Percentiles rank a stretch among this genome's conserved stretches.
phyloP scores from a whole-genome alignment of 1,140 invertebrate species.

The Holcopasites calliopsidis region DNA sequence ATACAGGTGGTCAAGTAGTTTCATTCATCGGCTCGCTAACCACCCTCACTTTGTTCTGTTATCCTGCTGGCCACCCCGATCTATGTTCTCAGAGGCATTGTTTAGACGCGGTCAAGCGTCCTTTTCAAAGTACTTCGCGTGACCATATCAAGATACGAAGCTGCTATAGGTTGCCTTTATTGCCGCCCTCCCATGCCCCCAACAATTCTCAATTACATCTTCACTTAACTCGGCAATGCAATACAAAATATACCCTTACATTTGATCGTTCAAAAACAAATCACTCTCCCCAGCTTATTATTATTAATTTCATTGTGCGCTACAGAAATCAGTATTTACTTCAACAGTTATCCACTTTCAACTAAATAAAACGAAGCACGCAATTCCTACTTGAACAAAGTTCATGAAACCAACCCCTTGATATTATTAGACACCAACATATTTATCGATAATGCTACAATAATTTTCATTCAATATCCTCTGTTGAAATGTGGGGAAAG shows the following conservation, averaged over 20 bases:
- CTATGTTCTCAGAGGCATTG: constrained; percentile 71
- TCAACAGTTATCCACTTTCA: too few relatives aligned
- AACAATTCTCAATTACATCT: not conserved
- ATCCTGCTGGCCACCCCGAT: constrained; percentile 65
- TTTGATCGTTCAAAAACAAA: too few relatives aligned
- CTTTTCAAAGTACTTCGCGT: not conserved
- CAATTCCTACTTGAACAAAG: not conserved
- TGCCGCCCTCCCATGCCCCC: too few relatives aligned
- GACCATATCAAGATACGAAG: not conserved
- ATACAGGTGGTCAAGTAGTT: constrained; percentile 11
- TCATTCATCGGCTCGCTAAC: not conserved
- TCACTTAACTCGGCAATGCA: not conserved
- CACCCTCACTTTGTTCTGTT: constrained; percentile 53
- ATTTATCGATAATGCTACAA: too few relatives aligned
- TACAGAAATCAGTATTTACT: too few relatives aligned
- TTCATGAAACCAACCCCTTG: not conserved
- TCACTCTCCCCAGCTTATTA: not conserved
- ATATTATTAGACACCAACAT: too few relatives aligned
- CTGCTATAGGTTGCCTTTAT: not conserved
- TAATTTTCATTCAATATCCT: not conserved
- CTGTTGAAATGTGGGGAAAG: too few relatives aligned
- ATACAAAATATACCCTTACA: too few relatives aligned
- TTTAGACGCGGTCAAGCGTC: constrained; percentile 70
- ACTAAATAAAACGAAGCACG: too few relatives aligned
- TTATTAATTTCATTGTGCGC: too few relatives aligned